Evolutionary conservation across 2,888 invertebrate species (phyloP).

Genomic region (Oxystoma pomonae): DNA sequence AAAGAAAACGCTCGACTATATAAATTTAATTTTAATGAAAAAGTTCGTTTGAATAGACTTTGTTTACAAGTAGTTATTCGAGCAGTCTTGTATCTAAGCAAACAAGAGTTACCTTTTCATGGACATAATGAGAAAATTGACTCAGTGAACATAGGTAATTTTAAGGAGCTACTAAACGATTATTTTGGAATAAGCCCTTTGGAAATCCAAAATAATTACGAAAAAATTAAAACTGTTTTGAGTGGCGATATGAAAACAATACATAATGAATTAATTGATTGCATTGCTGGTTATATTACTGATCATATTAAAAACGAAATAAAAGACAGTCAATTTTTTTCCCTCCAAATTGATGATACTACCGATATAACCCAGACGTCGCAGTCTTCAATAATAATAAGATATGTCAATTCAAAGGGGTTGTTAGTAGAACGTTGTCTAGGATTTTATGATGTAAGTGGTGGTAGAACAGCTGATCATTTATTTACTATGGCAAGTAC

Average conservation of each 20-base stretch:
- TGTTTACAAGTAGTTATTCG: constrained; percentile 10
- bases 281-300: constrained; percentile 27
- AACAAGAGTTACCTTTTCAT: constrained; percentile 20
- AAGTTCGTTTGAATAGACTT: constrained; percentile 13
- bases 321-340: constrained; percentile 22
- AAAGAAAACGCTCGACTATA: constrained; percentile 15
- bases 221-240: constrained; percentile 24
- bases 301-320: constrained; percentile 22
- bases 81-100: constrained; percentile 19
- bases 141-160: constrained; percentile 14
- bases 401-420: constrained; percentile 21
- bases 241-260: constrained; percentile 21
- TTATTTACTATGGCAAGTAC: constrained; percentile 10
- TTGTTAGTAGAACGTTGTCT: constrained; percentile 23
- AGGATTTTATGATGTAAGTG: constrained; percentile 29
- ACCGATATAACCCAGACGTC: constrained; percentile 26
- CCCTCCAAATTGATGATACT: constrained; percentile 28
- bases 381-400: constrained; percentile 24
- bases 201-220: constrained; percentile 23
- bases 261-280: constrained; percentile 26
- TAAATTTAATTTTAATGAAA: constrained; percentile 19
- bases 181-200: constrained; percentile 16
- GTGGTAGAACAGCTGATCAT: constrained; percentile 11
- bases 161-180: constrained; percentile 20
- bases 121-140: neutral